A percentile compares a stretch with the other conserved stretches of the same genome.
phyloP scores from a whole-genome alignment of 2,797 vertebrate species.

The Eulemur albifrons region DNA sequence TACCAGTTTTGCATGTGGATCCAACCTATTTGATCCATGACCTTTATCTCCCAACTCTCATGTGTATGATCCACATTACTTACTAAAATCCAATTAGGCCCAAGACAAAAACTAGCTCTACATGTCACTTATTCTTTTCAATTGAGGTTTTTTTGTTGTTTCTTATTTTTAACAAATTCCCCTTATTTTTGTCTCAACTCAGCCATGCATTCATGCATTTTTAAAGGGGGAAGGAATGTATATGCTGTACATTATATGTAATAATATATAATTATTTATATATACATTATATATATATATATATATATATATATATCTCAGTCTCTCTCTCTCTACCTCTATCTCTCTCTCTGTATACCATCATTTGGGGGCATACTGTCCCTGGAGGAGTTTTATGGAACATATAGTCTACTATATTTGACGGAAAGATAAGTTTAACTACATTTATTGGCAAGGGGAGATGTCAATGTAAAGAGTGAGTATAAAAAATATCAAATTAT shows the following conservation, averaged over 20 bases:
- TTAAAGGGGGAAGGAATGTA: background rate
- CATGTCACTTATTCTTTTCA: background rate
- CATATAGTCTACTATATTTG: background rate
- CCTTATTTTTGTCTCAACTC: background rate
- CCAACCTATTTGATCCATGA: background rate
- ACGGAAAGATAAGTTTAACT: constrained; percentile 11
- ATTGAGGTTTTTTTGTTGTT: background rate
- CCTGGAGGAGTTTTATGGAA: constrained; percentile 12
- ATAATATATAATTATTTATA: background rate
- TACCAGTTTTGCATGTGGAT: background rate
- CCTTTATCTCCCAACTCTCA: background rate
- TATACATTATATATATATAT: too few relatives aligned
- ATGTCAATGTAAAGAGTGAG: background rate
- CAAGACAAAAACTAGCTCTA: background rate
- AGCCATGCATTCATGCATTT: background rate
- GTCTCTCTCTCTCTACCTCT: too few relatives aligned
- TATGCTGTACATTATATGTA: too few relatives aligned
- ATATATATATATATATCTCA: background rate
- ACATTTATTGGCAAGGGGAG: background rate
- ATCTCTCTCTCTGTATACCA: background rate
- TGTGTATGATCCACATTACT: background rate
- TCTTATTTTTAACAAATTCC: background rate
- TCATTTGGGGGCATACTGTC: background rate
- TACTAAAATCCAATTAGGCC: background rate
- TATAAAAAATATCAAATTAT: background rate